Evolutionary conservation across 1,140 invertebrate species (phyloP), one percentile per base, ranked within the genome.

Genomic region (Drosophila oshimai): DNA sequence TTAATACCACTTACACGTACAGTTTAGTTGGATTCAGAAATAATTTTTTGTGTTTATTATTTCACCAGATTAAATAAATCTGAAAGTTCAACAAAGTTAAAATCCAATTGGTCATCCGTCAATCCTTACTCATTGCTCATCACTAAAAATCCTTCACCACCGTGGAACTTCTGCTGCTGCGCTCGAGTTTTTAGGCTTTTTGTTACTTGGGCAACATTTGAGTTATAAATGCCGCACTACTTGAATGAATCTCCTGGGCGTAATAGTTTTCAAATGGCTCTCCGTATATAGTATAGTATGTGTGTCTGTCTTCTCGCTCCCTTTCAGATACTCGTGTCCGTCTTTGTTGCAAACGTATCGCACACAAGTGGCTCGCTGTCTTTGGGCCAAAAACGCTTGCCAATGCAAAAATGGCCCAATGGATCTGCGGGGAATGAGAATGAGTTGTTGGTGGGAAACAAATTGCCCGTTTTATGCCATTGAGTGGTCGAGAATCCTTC

Each of bases 221-320:
- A 84, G 80, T 86, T 84, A 84, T 84, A 84, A 84, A 86, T 84
- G 80, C 80, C 71, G 80, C 75, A 84, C 80, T 86, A 84, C 80
- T 84, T 79, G 75, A 84, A 84, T 80, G 80, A 80, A 84, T 84
- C 80, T 86, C 80, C 54, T 75, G 80, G 80, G 80, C 75, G 80
- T 84, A 84, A 84, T 84, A 84, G 80, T 84, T 84, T 84, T 84
- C 80, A 86, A 84, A 84, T 84, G 80, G 80, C 75, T 86, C 61
- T 80, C 34, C 61, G 20, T 61, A 64, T 64, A 64, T 62, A n/a
- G n/a, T n/a, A n/a, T n/a, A n/a, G 54, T 80, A 65, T 75, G 50
- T 64, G 57, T 53, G 54, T 50, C 57, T 44, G 28, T 47, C 20
- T 22, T 18, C 12, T 29, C n/a, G 4, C 13, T 36, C 4, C 9